Base-by-base conservation (phyloP, 2,797 vertebrate species). In the Myioborus melanocephalus region DNA sequence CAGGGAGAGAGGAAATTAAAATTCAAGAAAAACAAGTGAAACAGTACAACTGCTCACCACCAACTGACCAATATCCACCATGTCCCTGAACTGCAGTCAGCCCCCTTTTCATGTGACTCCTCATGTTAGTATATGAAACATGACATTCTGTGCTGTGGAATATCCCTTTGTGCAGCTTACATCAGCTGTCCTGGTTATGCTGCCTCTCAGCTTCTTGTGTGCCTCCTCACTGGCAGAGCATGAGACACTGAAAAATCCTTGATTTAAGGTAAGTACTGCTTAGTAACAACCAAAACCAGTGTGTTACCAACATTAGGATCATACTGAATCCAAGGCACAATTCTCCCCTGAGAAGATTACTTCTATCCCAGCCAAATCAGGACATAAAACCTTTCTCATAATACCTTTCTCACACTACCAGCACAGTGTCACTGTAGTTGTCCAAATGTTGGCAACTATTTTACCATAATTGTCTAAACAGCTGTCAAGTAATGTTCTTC, bases 61-160 rank as follows among this genome's bases (percentile, higher is more conserved):
- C 21, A 44, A 4, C 0, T 39, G 39, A 23, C 17, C 8, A 27
- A 41, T 59, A 39, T 17, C 39, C 26, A 34, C 12, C 1, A 1
- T 22, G 9, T 53, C 28, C 59, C 30, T 46, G 30, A 60, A 10
- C 39, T 66, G 30, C 47, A 34, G 41, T 47, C 60, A 81, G 39
- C 24, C 26, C 7, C 12, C 4, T 59, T 26, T 39, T 34, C 46
- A 23, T 19, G 21, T 68, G 23, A 27, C 18, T 60, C 26, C 10
- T 80, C 17, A 21, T 15, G 19, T 53, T 66, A 41, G 3, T 27
- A 52, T 30, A 12, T 5, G 11, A 18, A 52, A 18, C 17, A 4
- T 46, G 30, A 8, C 21, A 14, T 47, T 34, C 12, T 47, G 0
- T 60, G 9, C 2, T 52, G 10, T 12, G n/a, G 43, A 72, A 52